phyloP scores from a whole-genome alignment of 2,888 invertebrate genomes.

The Ommatoiulus sabulosus region DNA sequence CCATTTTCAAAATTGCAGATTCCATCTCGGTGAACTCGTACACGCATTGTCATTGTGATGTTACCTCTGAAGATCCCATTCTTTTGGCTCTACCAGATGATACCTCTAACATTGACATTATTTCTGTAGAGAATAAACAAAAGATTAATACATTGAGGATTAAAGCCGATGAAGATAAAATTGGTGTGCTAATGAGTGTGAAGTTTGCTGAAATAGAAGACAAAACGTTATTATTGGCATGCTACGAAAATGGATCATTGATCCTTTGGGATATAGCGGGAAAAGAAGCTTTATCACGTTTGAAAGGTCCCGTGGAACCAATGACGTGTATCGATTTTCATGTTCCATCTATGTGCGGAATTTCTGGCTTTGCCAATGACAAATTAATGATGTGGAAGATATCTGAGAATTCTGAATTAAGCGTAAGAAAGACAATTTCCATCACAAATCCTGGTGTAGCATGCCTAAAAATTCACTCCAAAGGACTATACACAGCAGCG shows the following conservation, averaged over 20 bases:
- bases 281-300: not conserved
- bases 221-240: constrained; percentile 39
- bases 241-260: constrained; percentile 56
- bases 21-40: not conserved
- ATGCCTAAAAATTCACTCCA: constrained; percentile 61
- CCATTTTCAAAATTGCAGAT: not conserved
- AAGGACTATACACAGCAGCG: constrained; percentile 61
- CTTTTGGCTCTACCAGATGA: constrained; percentile 33
- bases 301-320: constrained; percentile 49
- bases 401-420: not conserved
- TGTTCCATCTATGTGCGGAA: constrained; percentile 48
- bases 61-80: constrained; percentile 10
- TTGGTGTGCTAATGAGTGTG: constrained; percentile 53
- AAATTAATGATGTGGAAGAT: constrained; percentile 47
- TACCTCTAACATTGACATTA: not conserved
- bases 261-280: not conserved
- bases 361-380: constrained; percentile 51
- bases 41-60: constrained; percentile 55
- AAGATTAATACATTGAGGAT: not conserved
- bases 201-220: constrained; percentile 31
- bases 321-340: constrained; percentile 57
- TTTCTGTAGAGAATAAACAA: not conserved
- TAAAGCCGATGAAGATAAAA: not conserved
- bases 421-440: not conserved
- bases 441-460: constrained; percentile 61